Evolutionary conservation across 2,797 vertebrate genomes (phyloP), one percentile per base, ranked within the genome.

Genomic region (Clamator glandarius): DNA sequence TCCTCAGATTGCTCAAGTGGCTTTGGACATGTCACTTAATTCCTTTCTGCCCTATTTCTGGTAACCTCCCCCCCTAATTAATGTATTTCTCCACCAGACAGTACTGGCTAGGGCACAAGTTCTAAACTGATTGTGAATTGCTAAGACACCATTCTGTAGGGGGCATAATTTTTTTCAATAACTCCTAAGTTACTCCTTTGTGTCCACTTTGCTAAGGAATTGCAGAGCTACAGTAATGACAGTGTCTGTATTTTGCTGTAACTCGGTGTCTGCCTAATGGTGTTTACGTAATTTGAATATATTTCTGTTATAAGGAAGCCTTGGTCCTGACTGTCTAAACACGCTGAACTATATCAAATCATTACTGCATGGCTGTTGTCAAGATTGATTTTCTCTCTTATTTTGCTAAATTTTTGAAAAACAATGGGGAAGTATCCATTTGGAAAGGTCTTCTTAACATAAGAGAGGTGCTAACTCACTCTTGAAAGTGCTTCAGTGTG

Each of bases 401-500:
- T 39, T 81, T 90, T 73, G 11, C 18, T 76, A 20, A 28, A 14
- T 77, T 79, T 84, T 72, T 55, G 1, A 54, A 75, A 73, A 59
- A 44, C 28, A 12, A 12, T 80, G 50, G 26, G 11, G 68, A 94
- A 74, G 6, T 23, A 82, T 70, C 41, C 26, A 26, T 84, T 91
- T 85, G 54, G 52, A 74, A 12, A 68, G 9, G 57, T 35, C 68
- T 81, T 63, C 62, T 87, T 18, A 68, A 31, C 16, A 63, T 11
- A 76, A 51, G 13, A 91, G 11, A 7, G 16, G 2, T 83, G 51
- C 11, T 79, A 90, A 62, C 31, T 66, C 63, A 23, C 20, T 61
- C n/a, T 81, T 90, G n/a, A 75, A 95, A 87, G 31, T 20, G 7
- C 13, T 75, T 95, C 54, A 81, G 10, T 29, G 19, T 86, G 42